Conservation (phyloP, 2,888 invertebrate species). For the Hypomecis punctinalis region DNA sequence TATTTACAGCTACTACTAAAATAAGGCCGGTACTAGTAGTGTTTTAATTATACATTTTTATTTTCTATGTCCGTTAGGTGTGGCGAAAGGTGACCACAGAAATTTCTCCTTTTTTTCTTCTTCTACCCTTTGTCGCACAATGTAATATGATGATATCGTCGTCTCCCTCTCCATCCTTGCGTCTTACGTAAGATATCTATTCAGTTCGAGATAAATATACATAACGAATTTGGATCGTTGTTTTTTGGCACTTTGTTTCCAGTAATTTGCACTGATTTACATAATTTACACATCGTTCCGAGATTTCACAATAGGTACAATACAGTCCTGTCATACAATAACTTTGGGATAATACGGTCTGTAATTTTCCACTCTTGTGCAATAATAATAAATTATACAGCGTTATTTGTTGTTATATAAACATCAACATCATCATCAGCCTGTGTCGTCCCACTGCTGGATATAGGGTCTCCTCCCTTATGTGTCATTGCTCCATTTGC, state of each 20-base stretch:
- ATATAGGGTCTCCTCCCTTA: too few relatives aligned
- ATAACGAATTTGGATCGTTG: conserved; percentile 15
- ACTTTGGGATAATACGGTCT: background rate
- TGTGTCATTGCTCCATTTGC: too few relatives aligned
- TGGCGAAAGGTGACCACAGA: too few relatives aligned
- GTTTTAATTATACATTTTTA: too few relatives aligned
- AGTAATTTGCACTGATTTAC: conserved; percentile 23
- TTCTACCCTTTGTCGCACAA: too few relatives aligned
- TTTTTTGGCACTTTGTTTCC: conserved; percentile 28
- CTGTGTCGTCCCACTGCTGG: too few relatives aligned
- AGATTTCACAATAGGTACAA: conserved; percentile 4
- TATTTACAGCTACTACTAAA: too few relatives aligned
- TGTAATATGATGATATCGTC: too few relatives aligned
- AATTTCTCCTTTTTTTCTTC: too few relatives aligned
- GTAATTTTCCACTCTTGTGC: conserved; percentile 6
- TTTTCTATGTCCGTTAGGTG: too few relatives aligned
- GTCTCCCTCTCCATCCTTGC: background rate
- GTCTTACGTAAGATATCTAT: background rate
- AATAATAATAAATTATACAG: background rate
- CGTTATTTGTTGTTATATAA: background rate
- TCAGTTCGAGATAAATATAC: conserved; percentile 11
- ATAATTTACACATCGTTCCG: conserved; percentile 18
- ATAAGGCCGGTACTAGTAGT: too few relatives aligned
- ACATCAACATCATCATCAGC: too few relatives aligned
- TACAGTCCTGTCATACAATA: conserved; percentile 3